Evolutionary conservation across 1,140 invertebrate species (phyloP), one percentile per base, ranked within the genome.

Genomic region (Hesperophylax magnus): DNA sequence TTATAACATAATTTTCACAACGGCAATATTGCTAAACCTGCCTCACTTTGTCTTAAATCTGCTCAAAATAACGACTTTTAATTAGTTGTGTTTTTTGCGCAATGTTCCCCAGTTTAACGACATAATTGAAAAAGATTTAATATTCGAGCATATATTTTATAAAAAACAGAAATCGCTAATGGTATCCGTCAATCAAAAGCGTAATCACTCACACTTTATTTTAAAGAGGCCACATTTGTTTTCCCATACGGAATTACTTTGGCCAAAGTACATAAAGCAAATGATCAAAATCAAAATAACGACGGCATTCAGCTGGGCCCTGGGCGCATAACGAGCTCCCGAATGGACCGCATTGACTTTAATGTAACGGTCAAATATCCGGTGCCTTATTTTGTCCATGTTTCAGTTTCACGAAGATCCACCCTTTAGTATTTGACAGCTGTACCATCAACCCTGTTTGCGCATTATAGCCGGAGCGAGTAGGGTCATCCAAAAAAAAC

Each of bases 201-300:
- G 56, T 58, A 18, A 61, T 61, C 60, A 27, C n/a, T 61, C 60
- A 20, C 60, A 61, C 8, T 15, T 24, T 61, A 22, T 22, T 14
- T 15, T 61, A 15, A 61, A 24, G 60, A 22, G 60, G 60, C 60
- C 39, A 15, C 60, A 61, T 61, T 61, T 27, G 58, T 61, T 61
- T 18, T 20, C 58, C 20, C 24, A 11, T 61, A 14, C 17, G 14
- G 60, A 61, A 61, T 61, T 61, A 61, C 60, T 61, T 61, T 3
- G 14, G 24, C 60, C 60, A 61, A 20, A 61, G 39, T 47, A 47
- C 39, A 61, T 61, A 61, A 61, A 61, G 18, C 60, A 72, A 72
- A 72, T 53, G 69, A 54, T 20, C 15, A 72, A 72, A 72, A 72
- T 72, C 69, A 53, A 72, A 72, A 72, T 72, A 72, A 53, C 69